These are phyloP conservation scores for Craseonycteris thonglongyai DNA, from an alignment of 2,113 vertebrate species.

Conservation along the genomic window DNA sequence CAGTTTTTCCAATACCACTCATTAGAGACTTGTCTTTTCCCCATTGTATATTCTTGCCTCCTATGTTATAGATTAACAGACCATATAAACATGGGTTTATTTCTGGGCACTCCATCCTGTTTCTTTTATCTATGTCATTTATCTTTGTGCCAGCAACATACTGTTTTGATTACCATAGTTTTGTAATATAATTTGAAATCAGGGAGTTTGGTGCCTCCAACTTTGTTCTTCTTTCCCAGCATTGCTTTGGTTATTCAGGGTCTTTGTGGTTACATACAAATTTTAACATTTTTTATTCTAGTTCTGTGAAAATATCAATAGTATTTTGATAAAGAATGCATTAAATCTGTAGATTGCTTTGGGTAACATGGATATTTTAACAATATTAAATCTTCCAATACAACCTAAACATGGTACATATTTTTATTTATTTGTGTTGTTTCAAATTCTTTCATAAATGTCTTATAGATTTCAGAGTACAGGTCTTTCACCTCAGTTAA, in stretches of 20 bases:
- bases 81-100: not conserved
- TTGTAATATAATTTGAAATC: not conserved
- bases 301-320: not conserved
- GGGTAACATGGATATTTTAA: not conserved
- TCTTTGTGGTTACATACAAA: not conserved
- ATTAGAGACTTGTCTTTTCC: not conserved
- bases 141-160: not conserved
- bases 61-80: not conserved
- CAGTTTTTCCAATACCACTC: not conserved
- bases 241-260: not conserved
- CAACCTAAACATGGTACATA: not conserved
- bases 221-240: not conserved
- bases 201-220: not conserved
- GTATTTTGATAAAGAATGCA: not conserved
- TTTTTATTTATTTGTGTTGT: not conserved
- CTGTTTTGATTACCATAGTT: not conserved
- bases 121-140: not conserved
- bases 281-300: not conserved
- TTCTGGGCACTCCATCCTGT: not conserved
- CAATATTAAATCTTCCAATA: not conserved
- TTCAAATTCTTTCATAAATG: not conserved
- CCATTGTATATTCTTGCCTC: not conserved
- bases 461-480: not conserved
- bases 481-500: not conserved
- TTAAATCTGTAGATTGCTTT: not conserved